phyloP scores from a whole-genome alignment of 2,113 vertebrate genomes.

The Diglossa brunneiventris region DNA sequence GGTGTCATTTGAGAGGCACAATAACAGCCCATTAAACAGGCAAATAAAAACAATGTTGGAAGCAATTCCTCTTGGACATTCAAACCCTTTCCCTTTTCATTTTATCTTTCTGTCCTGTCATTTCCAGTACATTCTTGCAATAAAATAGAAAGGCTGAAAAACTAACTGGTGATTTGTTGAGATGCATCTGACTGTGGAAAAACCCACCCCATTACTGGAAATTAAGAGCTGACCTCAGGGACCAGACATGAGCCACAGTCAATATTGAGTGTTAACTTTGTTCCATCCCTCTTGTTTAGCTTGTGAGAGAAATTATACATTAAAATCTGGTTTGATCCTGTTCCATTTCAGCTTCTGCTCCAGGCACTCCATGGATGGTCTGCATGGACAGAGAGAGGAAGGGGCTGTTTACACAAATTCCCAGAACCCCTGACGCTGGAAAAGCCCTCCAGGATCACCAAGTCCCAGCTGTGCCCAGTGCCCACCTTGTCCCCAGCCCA shows the following conservation, averaged over 20 bases:
- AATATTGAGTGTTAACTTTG: neutral
- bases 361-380: no score
- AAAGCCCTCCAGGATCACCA: rapidly evolving
- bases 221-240: neutral
- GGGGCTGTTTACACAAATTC: neutral
- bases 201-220: neutral
- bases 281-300: neutral
- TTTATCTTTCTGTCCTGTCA: neutral
- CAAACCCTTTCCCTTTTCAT: neutral
- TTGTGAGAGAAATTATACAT: neutral
- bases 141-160: neutral
- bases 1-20: neutral
- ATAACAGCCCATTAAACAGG: neutral
- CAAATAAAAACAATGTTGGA: neutral
- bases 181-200: neutral
- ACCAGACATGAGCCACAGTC: neutral
- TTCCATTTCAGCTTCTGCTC: neutral
- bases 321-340: neutral
- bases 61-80: neutral
- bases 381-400: rapidly evolving
- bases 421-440: rapidly evolving
- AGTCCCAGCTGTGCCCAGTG: rapidly evolving
- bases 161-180: neutral
- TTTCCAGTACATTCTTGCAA: neutral
- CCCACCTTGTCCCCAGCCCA: neutral